Base-by-base conservation (phyloP, 2,888 invertebrate species). In the Polia nebulosa region DNA sequence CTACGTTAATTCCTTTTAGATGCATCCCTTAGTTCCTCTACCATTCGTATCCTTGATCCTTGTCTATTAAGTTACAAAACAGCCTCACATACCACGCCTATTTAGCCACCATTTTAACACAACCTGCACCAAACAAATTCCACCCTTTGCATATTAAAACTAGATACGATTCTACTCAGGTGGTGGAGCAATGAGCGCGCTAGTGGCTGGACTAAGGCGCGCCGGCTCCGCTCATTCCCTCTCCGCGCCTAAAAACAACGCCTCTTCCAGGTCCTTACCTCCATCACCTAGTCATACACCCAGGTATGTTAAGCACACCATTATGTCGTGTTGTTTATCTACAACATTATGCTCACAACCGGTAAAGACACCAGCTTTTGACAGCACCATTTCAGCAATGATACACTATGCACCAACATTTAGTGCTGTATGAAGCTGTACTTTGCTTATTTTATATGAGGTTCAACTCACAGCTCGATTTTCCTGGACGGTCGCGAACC, bases 211-310 rank as follows among this genome's bases (percentile, higher is more conserved):
- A 0, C 89, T 96, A 34, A 90, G 96, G 6, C 94, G 96, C 70
- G 96, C 96, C 17, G 96, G 96, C 63, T 96, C 96, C 17, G 96
- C 95, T 2, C 95, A 96, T 82, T 95, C 96, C 39, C 88, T 96
- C 61, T 92, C 93, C 5, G 96, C 96, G 20, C 95, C 93, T 86
- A 96, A 94, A 83, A 91, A 93, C 78, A 94, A 96, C 74, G 94
- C 96, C 47, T 94, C 96, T 13, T 97, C 97, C 32, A 96, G 96
- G 75, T 97, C 97, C 80, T 91, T 97, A 81, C 97, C 97, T 55
- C 97, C 97, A n/a, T 97, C 97, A 72, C 97, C 97, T 9, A 97
- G 97, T 82, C 97, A 97, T 85, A 97, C 97, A 7, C 97, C 97
- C 83, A 96, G 96, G 96, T 96, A 90, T 68, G 71, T 77, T 71